Base-by-base conservation (phyloP, 92 coral and sea anemone genomes). In the Phenganax subtilis region DNA sequence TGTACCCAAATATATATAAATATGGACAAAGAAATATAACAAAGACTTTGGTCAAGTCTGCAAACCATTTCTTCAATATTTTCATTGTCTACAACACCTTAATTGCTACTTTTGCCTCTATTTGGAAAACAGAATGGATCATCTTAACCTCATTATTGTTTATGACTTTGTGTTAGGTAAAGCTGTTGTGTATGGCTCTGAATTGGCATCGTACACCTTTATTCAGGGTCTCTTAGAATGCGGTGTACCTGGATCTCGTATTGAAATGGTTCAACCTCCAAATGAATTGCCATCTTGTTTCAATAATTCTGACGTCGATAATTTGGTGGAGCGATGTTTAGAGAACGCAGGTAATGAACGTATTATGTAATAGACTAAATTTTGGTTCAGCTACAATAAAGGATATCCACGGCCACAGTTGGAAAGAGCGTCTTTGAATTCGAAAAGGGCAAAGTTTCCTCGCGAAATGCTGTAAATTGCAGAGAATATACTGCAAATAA, bases 261-360 rank as follows among this genome's bases (percentile, higher is more conserved):
- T 93, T 60, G 85, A 87, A 7, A 88, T 93, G 91, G 97, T 93
- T 5, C 97, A 91, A 62, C 98, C 97, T 12, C 98, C 98, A 57
- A 88, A 89, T 28, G 81, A 86, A 10, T 82, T 89, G 53, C 98
- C 97, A 63, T 90, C 93, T 62, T 87, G 92, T 69, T 93, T 93
- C 82, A 93, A 93, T 86, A 93, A 93, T 81, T 88, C 91, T 16
- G 96, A 90, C 75, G 80, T 93, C 28, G 98, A 93, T 72, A 92
- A 88, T 58, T 93, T 96, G 9, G 92, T 91, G 64, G 89, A 85
- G 27, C 55, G 75, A n/a, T 80, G 87, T 30, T 75, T 91, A 44
- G 59, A 86, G 51, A 51, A 54, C 53, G 76, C 83, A 30, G 91
- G 91, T 88, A 81, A 64, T 72, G 64, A 68, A 53, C 25, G 25